phyloP scores from a whole-genome alignment of 2,888 invertebrate species.

The Rhagonycha lutea region DNA sequence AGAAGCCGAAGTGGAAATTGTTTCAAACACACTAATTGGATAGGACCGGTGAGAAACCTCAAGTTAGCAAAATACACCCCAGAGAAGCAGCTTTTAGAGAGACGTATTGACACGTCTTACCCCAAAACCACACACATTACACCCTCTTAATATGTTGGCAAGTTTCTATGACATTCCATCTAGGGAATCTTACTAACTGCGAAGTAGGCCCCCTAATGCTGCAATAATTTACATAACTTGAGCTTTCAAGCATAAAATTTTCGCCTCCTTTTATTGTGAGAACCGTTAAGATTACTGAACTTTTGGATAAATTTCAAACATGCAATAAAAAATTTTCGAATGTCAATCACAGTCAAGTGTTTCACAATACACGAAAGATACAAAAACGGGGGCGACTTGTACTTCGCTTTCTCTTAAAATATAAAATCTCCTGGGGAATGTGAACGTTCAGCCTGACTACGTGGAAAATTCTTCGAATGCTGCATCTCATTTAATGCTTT shows the following conservation, averaged over 20 bases:
- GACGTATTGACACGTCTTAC: not conserved
- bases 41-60: not conserved
- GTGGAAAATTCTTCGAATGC: too few relatives aligned
- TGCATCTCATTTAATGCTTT: too few relatives aligned
- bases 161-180: constrained; percentile 8
- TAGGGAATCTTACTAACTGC: constrained; percentile 9
- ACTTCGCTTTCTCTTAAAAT: not conserved
- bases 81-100: not conserved
- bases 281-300: constrained; percentile 7
- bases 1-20: not conserved
- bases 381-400: not conserved
- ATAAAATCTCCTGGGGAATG: not conserved
- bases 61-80: not conserved
- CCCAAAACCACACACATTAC: constrained; percentile 8
- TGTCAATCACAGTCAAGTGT: not conserved
- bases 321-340: not conserved
- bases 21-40: not conserved
- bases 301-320: not conserved
- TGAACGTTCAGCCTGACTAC: too few relatives aligned
- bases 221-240: constrained; percentile 9
- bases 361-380: not conserved
- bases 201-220: not conserved
- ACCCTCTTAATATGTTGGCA: not conserved
- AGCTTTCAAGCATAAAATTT: not conserved
- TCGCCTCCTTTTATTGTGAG: not conserved